A percentile compares a stretch with the other conserved stretches of the same genome.
These are phyloP conservation scores for Ammospiza nelsoni DNA, from an alignment of 2,113 vertebrate species.

Conservation along the genomic window DNA sequence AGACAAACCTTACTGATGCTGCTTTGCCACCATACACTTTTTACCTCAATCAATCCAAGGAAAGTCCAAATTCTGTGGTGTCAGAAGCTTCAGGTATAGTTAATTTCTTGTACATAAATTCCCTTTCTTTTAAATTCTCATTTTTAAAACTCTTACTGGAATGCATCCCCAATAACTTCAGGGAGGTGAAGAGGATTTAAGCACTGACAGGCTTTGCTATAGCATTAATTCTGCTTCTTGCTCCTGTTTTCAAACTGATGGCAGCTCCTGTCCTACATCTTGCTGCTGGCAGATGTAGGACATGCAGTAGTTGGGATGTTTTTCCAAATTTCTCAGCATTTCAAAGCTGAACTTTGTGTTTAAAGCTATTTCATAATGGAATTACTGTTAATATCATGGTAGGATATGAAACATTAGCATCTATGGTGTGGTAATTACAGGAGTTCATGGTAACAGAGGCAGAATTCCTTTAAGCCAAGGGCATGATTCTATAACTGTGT, in stretches of 20 bases:
- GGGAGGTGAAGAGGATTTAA: neutral
- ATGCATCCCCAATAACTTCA: neutral
- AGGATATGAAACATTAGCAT: neutral
- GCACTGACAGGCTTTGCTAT: neutral
- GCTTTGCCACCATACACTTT: slow-evolving; percentile 70
- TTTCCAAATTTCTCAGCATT: neutral
- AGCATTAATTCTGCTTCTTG: neutral
- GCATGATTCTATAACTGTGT: neutral
- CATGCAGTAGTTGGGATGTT: neutral
- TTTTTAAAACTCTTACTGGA: neutral
- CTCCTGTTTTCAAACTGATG: neutral
- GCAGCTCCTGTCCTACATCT: neutral
- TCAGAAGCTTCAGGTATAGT: slow-evolving; percentile 89
- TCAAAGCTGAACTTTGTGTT: neutral
- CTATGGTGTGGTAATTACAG: neutral
- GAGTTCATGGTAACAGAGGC: neutral
- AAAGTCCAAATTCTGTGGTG: slow-evolving; percentile 75
- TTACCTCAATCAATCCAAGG: slow-evolving; percentile 81
- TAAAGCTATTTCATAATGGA: neutral
- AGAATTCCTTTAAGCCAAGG: neutral
- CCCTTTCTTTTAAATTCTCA: neutral
- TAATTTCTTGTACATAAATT: neutral
- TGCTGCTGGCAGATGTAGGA: neutral
- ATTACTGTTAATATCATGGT: neutral
- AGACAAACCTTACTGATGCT: slow-evolving; percentile 73